Evolutionary conservation across 2,888 invertebrate genomes (phyloP).

Genomic region (Hemaris fuciformis): DNA sequence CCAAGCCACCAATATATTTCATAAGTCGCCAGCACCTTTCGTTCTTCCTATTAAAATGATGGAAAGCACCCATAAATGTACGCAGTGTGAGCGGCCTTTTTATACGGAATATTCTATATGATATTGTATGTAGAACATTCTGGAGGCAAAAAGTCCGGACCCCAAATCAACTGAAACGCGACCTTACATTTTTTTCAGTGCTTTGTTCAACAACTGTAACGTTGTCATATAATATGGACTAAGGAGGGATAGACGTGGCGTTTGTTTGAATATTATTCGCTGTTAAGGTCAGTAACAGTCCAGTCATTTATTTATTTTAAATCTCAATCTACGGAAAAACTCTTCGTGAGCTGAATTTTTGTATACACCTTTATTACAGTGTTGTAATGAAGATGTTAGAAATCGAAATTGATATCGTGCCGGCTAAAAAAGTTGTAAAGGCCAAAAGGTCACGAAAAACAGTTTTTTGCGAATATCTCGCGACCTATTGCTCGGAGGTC

Average conservation of each 20-base stretch:
- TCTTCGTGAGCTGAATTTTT: too few species aligned
- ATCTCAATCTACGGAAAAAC: too few species aligned
- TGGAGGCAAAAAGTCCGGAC: conserved; percentile 32
- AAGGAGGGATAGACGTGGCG: conserved; percentile 24
- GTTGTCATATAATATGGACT: conserved; percentile 33
- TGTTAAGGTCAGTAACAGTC: too few species aligned
- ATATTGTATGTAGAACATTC: conserved; percentile 6
- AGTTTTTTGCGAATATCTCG: too few species aligned
- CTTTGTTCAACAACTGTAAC: conserved; percentile 54
- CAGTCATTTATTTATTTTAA: too few species aligned
- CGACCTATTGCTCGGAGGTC: too few species aligned
- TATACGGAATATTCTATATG: neutral
- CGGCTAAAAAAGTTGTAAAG: too few species aligned
- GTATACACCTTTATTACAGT: too few species aligned
- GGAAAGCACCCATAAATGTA: neutral
- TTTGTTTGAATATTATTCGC: neutral
- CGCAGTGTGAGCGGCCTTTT: neutral
- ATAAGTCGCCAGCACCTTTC: neutral
- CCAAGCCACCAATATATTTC: neutral
- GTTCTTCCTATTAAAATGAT: neutral
- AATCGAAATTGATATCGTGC: too few species aligned
- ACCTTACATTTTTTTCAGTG: conserved; percentile 43
- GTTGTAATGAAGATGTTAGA: too few species aligned
- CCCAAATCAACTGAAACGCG: conserved; percentile 44
- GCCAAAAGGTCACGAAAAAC: too few species aligned